Evolutionary conservation across 2,113 vertebrate genomes (phyloP).

Genomic region (Uria lomvia): DNA sequence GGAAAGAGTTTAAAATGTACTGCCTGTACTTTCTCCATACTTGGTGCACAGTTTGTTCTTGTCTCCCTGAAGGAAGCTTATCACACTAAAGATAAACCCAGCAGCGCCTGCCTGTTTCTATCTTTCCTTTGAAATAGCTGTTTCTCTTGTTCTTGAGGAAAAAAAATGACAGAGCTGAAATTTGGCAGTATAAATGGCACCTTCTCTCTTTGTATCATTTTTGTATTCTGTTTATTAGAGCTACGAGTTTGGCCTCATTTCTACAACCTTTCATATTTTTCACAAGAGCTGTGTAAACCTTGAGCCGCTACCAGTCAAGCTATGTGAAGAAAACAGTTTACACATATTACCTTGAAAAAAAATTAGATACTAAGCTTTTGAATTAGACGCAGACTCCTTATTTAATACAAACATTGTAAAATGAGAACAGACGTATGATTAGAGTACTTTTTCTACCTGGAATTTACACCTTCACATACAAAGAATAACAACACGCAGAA

Average conservation of each 20-base stretch:
- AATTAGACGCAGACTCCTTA: slow-evolving; percentile 1
- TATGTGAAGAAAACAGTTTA: background rate
- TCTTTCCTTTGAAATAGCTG: background rate
- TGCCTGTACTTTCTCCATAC: background rate
- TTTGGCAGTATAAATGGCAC: slow-evolving; percentile 7
- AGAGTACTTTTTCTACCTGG: background rate
- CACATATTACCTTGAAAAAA: background rate
- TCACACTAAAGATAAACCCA: slow-evolving; percentile 18
- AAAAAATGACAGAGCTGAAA: slow-evolving; percentile 1
- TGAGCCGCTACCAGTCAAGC: background rate
- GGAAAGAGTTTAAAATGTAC: background rate
- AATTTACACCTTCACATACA: background rate
- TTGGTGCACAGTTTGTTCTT: background rate
- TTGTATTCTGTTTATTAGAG: background rate
- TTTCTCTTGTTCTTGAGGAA: background rate
- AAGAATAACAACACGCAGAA: background rate
- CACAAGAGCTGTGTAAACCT: background rate
- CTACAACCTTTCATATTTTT: background rate
- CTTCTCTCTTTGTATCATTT: background rate
- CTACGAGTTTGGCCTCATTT: background rate
- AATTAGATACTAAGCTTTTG: background rate
- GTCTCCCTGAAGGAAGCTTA: slow-evolving; percentile 19
- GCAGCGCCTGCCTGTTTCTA: background rate
- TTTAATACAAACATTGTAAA: slow-evolving; percentile 17
- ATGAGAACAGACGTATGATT: background rate